These are phyloP conservation scores for Tapirus indicus DNA, from an alignment of 2,797 vertebrate species.

Conservation along the genomic window DNA sequence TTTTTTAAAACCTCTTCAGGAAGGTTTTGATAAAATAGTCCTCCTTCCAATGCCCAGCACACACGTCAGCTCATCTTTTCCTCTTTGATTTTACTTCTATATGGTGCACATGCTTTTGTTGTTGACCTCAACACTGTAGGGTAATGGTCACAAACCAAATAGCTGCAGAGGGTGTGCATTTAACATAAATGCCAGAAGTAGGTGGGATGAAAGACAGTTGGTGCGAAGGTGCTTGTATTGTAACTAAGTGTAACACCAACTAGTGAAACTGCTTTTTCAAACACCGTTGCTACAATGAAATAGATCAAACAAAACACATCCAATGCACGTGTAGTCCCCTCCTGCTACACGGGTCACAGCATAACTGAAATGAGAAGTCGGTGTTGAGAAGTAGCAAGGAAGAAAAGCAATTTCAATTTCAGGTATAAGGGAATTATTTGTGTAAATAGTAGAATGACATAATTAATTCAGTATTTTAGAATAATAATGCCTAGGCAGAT, in stretches of 20 bases:
- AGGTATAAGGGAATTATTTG: background rate
- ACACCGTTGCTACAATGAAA: background rate
- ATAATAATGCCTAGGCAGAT: background rate
- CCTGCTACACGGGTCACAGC: background rate
- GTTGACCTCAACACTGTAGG: background rate
- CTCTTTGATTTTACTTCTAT: background rate
- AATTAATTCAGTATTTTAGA: background rate
- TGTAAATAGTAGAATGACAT: background rate
- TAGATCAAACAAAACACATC: background rate
- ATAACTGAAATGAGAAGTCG: background rate
- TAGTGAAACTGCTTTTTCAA: background rate
- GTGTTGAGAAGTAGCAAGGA: background rate
- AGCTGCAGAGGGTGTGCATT: background rate
- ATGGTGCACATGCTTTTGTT: background rate
- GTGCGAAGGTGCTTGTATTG: background rate
- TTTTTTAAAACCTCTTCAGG: background rate
- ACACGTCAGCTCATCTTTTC: background rate
- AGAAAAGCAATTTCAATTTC: background rate
- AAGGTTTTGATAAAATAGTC: background rate
- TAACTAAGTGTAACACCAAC: background rate
- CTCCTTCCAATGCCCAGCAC: background rate
- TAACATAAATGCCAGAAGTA: constrained; percentile 10
- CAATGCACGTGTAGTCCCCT: background rate
- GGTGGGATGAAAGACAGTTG: background rate
- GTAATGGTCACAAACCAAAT: background rate